Evolutionary conservation across 2,888 invertebrate genomes (phyloP).

Genomic region (Harpagoxenus sublaevis): DNA sequence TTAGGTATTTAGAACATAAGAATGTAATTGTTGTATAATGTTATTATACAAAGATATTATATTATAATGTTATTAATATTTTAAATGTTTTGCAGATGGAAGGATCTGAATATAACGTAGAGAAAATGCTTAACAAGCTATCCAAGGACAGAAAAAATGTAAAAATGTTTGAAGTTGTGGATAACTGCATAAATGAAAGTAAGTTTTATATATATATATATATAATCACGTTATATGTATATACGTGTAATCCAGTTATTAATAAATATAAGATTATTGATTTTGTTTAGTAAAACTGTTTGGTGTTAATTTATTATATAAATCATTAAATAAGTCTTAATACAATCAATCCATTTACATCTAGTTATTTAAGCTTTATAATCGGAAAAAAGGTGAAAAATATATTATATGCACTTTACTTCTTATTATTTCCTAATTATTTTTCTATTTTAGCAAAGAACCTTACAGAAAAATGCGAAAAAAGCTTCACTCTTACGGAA

Average conservation of each 20-base stretch:
- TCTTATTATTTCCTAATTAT: not conserved
- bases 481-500: not conserved
- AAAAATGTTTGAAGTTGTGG: not conserved
- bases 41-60: no score
- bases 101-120: not conserved
- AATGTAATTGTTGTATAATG: not conserved
- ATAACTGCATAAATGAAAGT: slow-evolving; percentile 11
- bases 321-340: not conserved
- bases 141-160: not conserved
- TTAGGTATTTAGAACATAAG: no score
- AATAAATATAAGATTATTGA: not conserved
- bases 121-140: not conserved
- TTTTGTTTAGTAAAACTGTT: not conserved
- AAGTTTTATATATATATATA: no score
- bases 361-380: not conserved
- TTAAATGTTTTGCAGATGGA: not conserved
- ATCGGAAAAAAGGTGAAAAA: not conserved
- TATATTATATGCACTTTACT: not conserved
- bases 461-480: not conserved
- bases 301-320: not conserved
- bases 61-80: not conserved
- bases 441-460: slow-evolving; percentile 10
- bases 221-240: not conserved
- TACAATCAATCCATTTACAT: not conserved
- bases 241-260: not conserved